phyloP scores from a whole-genome alignment of 2,797 vertebrate genomes.

The Hoplostethus mediterraneus region DNA sequence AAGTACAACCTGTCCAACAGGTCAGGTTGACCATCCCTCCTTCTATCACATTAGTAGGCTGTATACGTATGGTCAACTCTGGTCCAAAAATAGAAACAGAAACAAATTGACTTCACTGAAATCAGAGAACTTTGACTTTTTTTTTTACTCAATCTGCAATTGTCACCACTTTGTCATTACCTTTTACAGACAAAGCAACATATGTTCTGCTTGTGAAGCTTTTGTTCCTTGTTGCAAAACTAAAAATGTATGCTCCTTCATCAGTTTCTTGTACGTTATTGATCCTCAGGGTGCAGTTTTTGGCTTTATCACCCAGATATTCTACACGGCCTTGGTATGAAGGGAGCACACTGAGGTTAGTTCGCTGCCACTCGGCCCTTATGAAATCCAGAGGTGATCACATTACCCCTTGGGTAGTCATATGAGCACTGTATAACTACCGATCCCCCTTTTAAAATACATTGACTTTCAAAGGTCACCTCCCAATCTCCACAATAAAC shows the following conservation, averaged over 20 bases:
- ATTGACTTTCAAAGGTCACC: constrained; percentile 46
- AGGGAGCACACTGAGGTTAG: constrained; percentile 12
- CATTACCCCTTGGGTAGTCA: not conserved
- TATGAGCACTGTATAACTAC: constrained; percentile 63
- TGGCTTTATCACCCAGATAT: constrained; percentile 14
- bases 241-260: constrained; percentile 45
- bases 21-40: constrained; percentile 46
- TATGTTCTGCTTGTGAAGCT: not conserved
- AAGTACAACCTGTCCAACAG: constrained; percentile 32
- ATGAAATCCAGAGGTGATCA: not conserved
- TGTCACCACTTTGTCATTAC: constrained; percentile 41
- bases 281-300: constrained; percentile 60
- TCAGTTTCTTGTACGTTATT: constrained; percentile 39
- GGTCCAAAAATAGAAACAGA: constrained; percentile 12
- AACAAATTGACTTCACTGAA: not conserved
- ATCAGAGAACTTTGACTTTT: not conserved
- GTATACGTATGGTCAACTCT: constrained; percentile 49
- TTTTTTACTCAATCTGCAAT: not conserved
- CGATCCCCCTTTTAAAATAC: constrained; percentile 61
- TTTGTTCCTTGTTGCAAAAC: not conserved
- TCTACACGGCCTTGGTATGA: constrained; percentile 2
- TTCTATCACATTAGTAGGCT: constrained; percentile 30
- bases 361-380: rapidly evolving
- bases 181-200: constrained; percentile 43
- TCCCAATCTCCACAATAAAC: constrained; percentile 48